Conservation (phyloP, 2,797 vertebrate genomes). For the Notolabrus celidotus region DNA sequence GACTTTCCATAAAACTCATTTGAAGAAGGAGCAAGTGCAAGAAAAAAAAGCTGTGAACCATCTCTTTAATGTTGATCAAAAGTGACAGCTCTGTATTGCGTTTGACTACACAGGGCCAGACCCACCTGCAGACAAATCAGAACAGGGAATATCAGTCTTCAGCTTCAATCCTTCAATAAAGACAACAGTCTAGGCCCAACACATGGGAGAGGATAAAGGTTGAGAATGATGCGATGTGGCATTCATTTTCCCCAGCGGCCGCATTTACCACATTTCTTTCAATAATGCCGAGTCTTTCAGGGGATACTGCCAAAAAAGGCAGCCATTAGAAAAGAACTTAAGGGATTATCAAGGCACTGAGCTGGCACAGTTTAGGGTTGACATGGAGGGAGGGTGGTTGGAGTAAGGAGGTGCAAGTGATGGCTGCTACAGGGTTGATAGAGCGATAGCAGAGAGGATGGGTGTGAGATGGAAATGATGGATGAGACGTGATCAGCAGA, state of each 20-base stretch:
- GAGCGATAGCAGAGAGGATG: conserved; percentile 51
- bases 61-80: conserved; percentile 79
- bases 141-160: conserved; percentile 74
- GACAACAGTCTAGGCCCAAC: conserved; percentile 55
- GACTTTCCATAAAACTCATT: conserved; percentile 61
- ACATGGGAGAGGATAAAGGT: conserved; percentile 66
- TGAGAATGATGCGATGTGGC: conserved; percentile 72
- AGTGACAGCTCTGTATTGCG: conserved; percentile 79
- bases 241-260: conserved; percentile 68
- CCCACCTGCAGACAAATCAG: conserved; percentile 53
- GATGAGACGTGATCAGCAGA: conserved; percentile 58
- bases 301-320: conserved; percentile 59
- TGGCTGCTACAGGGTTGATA: conserved; percentile 44
- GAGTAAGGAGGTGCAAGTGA: background rate
- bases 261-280: conserved; percentile 74
- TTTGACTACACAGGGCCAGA: conserved; percentile 59
- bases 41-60: conserved; percentile 48
- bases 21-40: conserved; percentile 41
- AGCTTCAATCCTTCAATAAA: conserved; percentile 73
- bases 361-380: conserved; percentile 41
- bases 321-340: conserved; percentile 49
- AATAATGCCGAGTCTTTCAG: conserved; percentile 73
- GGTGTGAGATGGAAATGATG: conserved; percentile 39
- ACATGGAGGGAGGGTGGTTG: background rate
- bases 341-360: conserved; percentile 61